A percentile compares a stretch with the other conserved stretches of the same genome.
These are phyloP conservation scores for Eupeodes luniger DNA, from an alignment of 2,888 invertebrate species.

Conservation along the genomic window DNA sequence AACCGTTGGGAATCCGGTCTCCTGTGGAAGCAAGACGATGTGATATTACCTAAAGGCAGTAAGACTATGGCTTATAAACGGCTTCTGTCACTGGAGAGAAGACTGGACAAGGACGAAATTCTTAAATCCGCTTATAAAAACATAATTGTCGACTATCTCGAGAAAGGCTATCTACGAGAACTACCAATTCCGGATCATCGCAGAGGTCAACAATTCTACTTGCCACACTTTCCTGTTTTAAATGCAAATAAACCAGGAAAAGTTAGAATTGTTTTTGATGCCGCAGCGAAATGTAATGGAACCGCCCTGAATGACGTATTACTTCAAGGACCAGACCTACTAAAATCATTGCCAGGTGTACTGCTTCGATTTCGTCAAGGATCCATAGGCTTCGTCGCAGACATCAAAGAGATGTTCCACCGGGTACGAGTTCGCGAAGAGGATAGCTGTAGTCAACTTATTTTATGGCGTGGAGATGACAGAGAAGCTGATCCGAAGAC, in stretches of 20 bases:
- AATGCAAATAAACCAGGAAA: slow-evolving; percentile 26
- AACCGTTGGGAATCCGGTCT: slow-evolving; percentile 11
- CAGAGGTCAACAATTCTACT: neutral
- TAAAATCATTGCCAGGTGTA: slow-evolving; percentile 15
- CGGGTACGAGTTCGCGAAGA: neutral
- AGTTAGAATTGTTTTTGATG: slow-evolving; percentile 29
- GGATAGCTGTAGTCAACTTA: neutral
- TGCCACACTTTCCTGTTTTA: slow-evolving; percentile 17
- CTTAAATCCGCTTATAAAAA: neutral
- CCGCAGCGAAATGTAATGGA: slow-evolving; percentile 6
- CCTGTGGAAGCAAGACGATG: slow-evolving; percentile 8
- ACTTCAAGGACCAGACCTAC: slow-evolving; percentile 10
- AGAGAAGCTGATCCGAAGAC: neutral
- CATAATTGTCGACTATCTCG: slow-evolving; percentile 13
- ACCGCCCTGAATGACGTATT: slow-evolving; percentile 14
- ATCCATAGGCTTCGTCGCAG: neutral
- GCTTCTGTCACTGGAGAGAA: neutral
- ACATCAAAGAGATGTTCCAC: slow-evolving; percentile 19
- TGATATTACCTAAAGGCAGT: slow-evolving; percentile 2
- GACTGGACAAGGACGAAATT: slow-evolving; percentile 6
- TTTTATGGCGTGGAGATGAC: neutral
- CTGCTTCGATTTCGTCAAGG: slow-evolving; percentile 20
- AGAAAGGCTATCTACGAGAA: slow-evolving; percentile 25
- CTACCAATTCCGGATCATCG: neutral
- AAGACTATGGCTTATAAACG: slow-evolving; percentile 1